Percentiles rank a stretch among this genome's conserved stretches.
These are phyloP conservation scores for Metalampra italica DNA, from an alignment of 2,888 invertebrate genomes.

Conservation along the genomic window DNA sequence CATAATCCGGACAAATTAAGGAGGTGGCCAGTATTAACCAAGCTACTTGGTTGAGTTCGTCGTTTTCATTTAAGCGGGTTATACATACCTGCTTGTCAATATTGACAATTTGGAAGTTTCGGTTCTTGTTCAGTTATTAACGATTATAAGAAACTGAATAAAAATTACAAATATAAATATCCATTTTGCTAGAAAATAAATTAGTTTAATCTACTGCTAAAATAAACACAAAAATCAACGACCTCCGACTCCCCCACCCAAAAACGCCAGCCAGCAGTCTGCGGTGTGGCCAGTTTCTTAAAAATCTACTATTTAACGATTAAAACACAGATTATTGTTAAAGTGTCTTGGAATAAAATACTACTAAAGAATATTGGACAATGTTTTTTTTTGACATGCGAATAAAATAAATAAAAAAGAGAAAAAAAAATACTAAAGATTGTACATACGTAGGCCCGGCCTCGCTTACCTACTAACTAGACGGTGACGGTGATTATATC, in stretches of 20 bases:
- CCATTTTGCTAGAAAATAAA: constrained; percentile 33
- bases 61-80: constrained; percentile 40
- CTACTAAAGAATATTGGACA: no score
- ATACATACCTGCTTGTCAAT: constrained; percentile 72
- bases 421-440: no score
- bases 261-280: constrained; percentile 10
- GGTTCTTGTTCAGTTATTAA: constrained; percentile 23
- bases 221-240: constrained; percentile 1
- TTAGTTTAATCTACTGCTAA: neutral
- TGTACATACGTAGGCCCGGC: no score
- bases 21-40: constrained; percentile 17
- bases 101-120: constrained; percentile 41
- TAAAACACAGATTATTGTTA: no score
- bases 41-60: constrained; percentile 2
- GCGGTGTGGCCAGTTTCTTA: constrained; percentile 4
- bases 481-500: no score
- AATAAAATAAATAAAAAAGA: no score
- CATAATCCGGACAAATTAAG: constrained; percentile 41
- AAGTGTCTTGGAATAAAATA: no score
- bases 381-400: no score
- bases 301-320: neutral
- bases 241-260: constrained; percentile 9
- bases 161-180: constrained; percentile 16
- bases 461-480: no score
- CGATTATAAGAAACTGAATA: constrained; percentile 15